Evolutionary conservation across 2,113 vertebrate genomes (phyloP), one percentile per base, ranked within the genome.

Genomic region (Heptranchias perlo): DNA sequence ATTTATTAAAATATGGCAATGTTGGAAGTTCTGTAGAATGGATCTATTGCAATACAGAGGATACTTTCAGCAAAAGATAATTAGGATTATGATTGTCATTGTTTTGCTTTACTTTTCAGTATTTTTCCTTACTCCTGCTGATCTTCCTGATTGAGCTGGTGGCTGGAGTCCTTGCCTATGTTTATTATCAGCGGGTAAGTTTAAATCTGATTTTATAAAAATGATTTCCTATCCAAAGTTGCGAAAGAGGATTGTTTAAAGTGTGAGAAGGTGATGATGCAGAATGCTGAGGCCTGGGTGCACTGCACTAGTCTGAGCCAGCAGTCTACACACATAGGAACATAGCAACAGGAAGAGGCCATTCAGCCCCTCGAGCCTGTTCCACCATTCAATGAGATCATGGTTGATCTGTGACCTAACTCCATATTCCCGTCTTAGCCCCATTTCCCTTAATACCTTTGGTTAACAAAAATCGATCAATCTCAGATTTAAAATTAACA

Each of bases 81-180:
- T 13, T 16, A 35, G 14, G 35, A 39, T 93, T 11, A 23, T 93
- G 35, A 5, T 91, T n/a, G 28, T 69, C 0, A 87, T 61, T 58
- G 52, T 35, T 84, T 49, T 14, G 78, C 82, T 96, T 94, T 97
- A 8, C 87, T 82, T 96, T 86, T 96, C 96, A 97, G 98, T 99
- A 99, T 96, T 98, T 98, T 97, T 98, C 97, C 97, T 97, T 97
- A 96, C 96, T 99, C 94, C 97, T 99, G 96, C 96, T 98, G 64
- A 98, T 99, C 97, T 99, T 99, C 97, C 96, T 98, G 1, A 98
- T 98, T 65, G 98, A 99, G 96, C 97, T 99, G 96, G 98, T 98
- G 94, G 98, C 98, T 0, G 98, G 98, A 35, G 97, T 98, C 7
- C 97, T 99, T 97, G 98, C 98, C 14, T 98, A 98, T 3, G 97